These are phyloP conservation scores for Drosophila lowei DNA, from an alignment of 1,140 invertebrate species.

Conservation along the genomic window DNA sequence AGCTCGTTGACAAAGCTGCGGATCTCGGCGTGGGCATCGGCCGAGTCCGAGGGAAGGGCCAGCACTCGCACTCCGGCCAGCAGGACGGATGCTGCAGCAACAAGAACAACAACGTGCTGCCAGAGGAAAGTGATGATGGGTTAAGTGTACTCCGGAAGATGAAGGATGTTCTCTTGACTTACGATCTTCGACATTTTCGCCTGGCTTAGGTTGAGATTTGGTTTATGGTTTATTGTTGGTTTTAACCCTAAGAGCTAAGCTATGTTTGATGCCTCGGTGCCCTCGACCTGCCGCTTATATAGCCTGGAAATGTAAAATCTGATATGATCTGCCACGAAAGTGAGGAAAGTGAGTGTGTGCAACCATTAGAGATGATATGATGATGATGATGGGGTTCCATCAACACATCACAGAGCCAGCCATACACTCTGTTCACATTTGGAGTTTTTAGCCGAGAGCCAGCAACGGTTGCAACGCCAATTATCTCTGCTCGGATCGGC, in stretches of 20 bases:
- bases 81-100: conserved; percentile 35
- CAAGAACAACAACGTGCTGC: conserved; percentile 36
- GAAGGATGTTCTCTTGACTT: conserved; percentile 37
- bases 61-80: conserved; percentile 16
- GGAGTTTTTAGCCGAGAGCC: conserved; percentile 41
- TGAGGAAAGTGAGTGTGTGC: conserved; percentile 33
- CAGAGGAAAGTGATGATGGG: neutral
- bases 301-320: conserved; percentile 22
- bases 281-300: conserved; percentile 54
- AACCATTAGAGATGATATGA: conserved; percentile 55
- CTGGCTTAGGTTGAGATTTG: conserved; percentile 55
- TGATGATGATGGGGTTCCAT: conserved; percentile 48
- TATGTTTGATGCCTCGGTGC: conserved; percentile 65
- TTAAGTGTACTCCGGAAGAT: neutral
- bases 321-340: conserved; percentile 53
- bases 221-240: conserved; percentile 47
- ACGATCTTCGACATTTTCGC: conserved; percentile 73
- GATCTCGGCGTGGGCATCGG: conserved; percentile 71
- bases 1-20: conserved; percentile 68
- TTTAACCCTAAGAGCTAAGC: conserved; percentile 67
- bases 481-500: conserved; percentile 44
- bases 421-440: conserved; percentile 1
- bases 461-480: conserved; percentile 63
- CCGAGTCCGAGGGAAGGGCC: conserved; percentile 55
- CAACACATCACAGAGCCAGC: conserved; percentile 25